These are phyloP conservation scores for Gambusia yucatana DNA, from an alignment of 2,797 vertebrate species.

Conservation along the genomic window DNA sequence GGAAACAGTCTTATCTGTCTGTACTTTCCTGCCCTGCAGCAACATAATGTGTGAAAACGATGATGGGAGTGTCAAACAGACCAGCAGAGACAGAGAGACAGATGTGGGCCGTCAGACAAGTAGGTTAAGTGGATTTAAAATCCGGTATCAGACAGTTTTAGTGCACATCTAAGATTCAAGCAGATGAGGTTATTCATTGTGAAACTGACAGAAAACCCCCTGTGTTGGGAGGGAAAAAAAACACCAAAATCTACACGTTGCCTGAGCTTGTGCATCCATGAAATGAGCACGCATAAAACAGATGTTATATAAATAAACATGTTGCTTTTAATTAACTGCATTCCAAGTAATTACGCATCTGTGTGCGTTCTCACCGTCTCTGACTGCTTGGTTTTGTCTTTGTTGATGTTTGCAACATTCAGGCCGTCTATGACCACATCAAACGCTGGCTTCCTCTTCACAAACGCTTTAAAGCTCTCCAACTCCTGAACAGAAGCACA, in stretches of 20 bases:
- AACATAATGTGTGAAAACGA: conserved; percentile 15
- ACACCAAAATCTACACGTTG: conserved; percentile 30
- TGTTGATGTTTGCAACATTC: conserved; percentile 86
- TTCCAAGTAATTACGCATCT: conserved; percentile 7
- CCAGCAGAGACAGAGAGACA: conserved; percentile 18
- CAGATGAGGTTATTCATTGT: conserved; percentile 53
- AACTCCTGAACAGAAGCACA: conserved; percentile 76
- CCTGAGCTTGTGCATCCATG: not conserved
- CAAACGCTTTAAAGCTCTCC: conserved; percentile 86
- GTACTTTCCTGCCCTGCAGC: conserved; percentile 23
- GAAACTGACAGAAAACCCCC: conserved; percentile 53
- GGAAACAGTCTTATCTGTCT: conserved; percentile 22
- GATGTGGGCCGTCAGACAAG: conserved; percentile 51
- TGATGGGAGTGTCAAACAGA: conserved; percentile 5
- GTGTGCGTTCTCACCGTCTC: conserved; percentile 84
- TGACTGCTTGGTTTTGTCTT: conserved; percentile 76
- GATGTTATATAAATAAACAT: not conserved
- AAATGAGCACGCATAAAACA: not conserved
- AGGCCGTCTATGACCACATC: conserved; percentile 94
- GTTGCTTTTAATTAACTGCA: not conserved
- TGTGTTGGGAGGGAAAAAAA: conserved; percentile 22
- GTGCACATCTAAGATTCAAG: conserved; percentile 19
- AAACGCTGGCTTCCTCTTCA: conserved; percentile 84
- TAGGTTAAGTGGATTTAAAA: conserved; percentile 45
- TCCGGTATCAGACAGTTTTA: conserved; percentile 38